Evolutionary conservation across 2,888 invertebrate genomes (phyloP).

Genomic region (Galerucella pusilla): DNA sequence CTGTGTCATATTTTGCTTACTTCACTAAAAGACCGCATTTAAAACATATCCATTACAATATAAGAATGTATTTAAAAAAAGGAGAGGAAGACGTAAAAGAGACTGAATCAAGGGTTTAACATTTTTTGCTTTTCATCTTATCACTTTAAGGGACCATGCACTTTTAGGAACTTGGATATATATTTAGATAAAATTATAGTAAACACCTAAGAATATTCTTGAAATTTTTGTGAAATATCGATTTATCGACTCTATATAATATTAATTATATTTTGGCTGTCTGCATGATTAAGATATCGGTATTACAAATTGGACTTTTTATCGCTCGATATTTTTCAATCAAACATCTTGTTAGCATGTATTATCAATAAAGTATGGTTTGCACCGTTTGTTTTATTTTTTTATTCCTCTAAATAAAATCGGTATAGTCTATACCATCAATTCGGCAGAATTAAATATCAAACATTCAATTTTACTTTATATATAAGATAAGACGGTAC

Average conservation of each 20-base stretch:
- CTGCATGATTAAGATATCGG: constrained; percentile 39
- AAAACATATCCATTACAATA: constrained; percentile 12
- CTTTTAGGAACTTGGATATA: constrained; percentile 31
- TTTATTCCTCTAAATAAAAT: constrained; percentile 24
- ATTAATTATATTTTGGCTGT: constrained; percentile 36
- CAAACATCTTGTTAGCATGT: constrained; percentile 52
- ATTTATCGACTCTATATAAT: no score
- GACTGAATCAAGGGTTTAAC: constrained; percentile 36
- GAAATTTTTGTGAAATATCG: constrained; percentile 20
- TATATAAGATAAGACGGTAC: no score
- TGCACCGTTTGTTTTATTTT: constrained; percentile 49
- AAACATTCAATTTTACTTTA: background rate
- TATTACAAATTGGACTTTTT: constrained; percentile 28
- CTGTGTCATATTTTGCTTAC: background rate
- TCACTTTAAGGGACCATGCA: constrained; percentile 40
- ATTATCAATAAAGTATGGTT: constrained; percentile 51
- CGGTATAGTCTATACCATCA: constrained; percentile 1
- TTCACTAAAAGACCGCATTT: no score
- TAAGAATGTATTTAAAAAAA: constrained; percentile 10
- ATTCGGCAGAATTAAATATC: constrained; percentile 16
- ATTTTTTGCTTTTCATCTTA: constrained; percentile 32
- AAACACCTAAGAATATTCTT: constrained; percentile 27
- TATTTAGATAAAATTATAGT: constrained; percentile 24
- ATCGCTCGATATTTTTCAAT: constrained; percentile 37
- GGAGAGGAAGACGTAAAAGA: constrained; percentile 3